phyloP scores from a whole-genome alignment of 2,888 invertebrate genomes.

The Ptychoptera contaminata region DNA sequence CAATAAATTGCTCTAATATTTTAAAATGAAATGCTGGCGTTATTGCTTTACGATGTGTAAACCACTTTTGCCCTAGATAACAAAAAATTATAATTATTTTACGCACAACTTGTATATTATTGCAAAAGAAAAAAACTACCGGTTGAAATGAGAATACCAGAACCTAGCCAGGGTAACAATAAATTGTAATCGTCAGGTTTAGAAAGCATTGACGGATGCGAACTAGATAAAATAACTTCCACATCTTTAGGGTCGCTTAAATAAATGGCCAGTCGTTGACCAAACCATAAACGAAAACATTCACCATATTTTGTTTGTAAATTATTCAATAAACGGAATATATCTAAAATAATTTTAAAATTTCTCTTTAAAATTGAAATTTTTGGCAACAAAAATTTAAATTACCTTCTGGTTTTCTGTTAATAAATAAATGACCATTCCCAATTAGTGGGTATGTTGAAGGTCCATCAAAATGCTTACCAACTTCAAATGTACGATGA shows the following conservation, averaged over 20 bases:
- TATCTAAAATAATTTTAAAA: too few relatives aligned
- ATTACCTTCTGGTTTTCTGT: constrained; percentile 19
- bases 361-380: too few relatives aligned
- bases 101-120: neutral
- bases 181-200: constrained; percentile 37
- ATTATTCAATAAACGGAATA: too few relatives aligned
- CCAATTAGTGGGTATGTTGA: constrained; percentile 21
- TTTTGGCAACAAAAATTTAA: too few relatives aligned
- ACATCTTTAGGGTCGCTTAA: constrained; percentile 20
- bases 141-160: constrained; percentile 34
- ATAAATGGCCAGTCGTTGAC: constrained; percentile 15
- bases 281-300: constrained; percentile 16
- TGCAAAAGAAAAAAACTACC: constrained; percentile 13
- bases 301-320: constrained; percentile 16
- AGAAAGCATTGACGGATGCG: constrained; percentile 27
- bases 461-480: constrained; percentile 12
- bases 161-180: constrained; percentile 35
- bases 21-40: constrained; percentile 69
- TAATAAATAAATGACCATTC: constrained; percentile 16
- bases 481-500: neutral
- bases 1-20: constrained; percentile 54
- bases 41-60: constrained; percentile 47
- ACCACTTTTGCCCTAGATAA: constrained; percentile 38
- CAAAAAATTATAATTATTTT: neutral
- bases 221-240: constrained; percentile 17